These are phyloP conservation scores for Cydia pomonella DNA, from an alignment of 1,140 invertebrate genomes.

Conservation along the genomic window DNA sequence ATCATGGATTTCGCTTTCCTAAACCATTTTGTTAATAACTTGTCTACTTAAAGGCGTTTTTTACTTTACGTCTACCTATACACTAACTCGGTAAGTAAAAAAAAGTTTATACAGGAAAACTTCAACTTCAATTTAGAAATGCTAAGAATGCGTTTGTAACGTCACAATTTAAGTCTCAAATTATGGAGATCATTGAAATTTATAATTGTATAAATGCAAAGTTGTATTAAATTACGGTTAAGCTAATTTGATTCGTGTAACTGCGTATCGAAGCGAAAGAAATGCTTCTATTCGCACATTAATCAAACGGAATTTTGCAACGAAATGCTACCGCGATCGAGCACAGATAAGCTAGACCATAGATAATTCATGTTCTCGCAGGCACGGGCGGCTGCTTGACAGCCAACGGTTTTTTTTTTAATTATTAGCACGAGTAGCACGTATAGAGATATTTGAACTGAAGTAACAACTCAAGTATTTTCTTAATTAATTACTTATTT, in stretches of 20 bases:
- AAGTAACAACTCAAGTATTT: neutral
- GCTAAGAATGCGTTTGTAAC: too few species aligned
- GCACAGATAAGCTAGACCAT: conserved; percentile 29
- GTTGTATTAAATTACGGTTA: conserved; percentile 1
- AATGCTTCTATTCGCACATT: neutral
- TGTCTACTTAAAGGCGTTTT: neutral
- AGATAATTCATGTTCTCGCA: conserved; percentile 26
- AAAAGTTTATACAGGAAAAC: too few species aligned
- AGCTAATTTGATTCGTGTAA: neutral
- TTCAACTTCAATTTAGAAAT: too few species aligned
- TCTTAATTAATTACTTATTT: conserved; percentile 2
- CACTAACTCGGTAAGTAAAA: too few species aligned
- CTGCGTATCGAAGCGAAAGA: conserved; percentile 12
- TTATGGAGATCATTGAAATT: neutral
- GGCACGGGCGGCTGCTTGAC: conserved; percentile 29
- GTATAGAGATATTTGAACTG: neutral
- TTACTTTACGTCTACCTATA: too few species aligned
- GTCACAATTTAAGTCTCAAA: neutral
- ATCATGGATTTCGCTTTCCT: neutral
- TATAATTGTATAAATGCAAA: neutral
- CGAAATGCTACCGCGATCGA: conserved; percentile 22
- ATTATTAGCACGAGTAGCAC: conserved; percentile 1
- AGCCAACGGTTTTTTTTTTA: conserved; percentile 31
- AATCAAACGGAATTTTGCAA: conserved; percentile 15
- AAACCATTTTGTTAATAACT: neutral